These are phyloP conservation scores for Ceratina japonica DNA, from an alignment of 1,140 invertebrate genomes.

Conservation along the genomic window DNA sequence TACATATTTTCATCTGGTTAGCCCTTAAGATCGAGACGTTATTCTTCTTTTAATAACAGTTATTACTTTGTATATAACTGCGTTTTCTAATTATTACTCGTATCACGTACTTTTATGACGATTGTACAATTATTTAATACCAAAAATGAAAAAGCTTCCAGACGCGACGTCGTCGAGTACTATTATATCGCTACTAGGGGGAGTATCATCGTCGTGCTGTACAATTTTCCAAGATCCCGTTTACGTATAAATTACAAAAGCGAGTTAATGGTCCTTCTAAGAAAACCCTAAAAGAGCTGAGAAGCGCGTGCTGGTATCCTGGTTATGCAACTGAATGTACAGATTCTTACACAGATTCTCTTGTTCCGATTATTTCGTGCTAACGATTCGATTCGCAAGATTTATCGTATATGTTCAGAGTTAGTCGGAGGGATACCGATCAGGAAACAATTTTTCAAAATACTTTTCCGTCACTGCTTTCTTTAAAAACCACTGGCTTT, in stretches of 20 bases:
- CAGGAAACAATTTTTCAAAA: too few species aligned
- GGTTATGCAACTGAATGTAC: slow-evolving; percentile 5
- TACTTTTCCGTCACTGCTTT: too few species aligned
- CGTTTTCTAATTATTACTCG: slow-evolving; percentile 19
- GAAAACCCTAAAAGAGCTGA: neutral
- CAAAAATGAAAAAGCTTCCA: slow-evolving; percentile 11
- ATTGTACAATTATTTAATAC: slow-evolving; percentile 23
- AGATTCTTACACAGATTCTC: neutral
- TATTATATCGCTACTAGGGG: neutral
- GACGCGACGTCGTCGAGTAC: neutral
- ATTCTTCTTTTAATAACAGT: slow-evolving; percentile 11
- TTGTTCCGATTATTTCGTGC: neutral
- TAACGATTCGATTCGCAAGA: slow-evolving; percentile 8
- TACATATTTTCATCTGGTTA: slow-evolving; percentile 22
- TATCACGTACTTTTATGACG: slow-evolving; percentile 23
- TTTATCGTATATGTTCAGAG: slow-evolving; percentile 26
- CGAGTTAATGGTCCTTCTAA: too few species aligned
- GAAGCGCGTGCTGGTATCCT: neutral
- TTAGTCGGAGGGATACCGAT: neutral
- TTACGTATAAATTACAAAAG: neutral
- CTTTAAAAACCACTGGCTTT: too few species aligned
- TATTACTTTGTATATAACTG: slow-evolving; percentile 9
- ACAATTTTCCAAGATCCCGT: slow-evolving; percentile 4
- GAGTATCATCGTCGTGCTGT: slow-evolving; percentile 1
- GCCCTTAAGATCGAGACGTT: neutral